Percentiles rank a stretch among this genome's conserved stretches.
Conservation (phyloP, 2,888 invertebrate species). For the Dermolepida albohirtum region DNA sequence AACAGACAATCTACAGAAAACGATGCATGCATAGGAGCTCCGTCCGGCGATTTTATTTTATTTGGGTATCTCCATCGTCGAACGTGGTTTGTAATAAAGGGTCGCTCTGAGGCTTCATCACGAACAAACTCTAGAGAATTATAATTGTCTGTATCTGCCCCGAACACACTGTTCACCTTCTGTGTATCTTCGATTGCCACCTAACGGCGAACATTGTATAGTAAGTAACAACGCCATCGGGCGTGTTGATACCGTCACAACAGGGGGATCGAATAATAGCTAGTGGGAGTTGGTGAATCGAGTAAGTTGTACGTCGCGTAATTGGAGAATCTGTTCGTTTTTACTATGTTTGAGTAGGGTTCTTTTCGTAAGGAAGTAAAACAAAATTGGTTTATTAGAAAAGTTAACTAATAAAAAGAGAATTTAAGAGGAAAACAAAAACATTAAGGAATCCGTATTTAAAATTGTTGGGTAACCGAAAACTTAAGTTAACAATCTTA, state of each 20-base stretch:
- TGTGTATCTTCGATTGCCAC: not conserved
- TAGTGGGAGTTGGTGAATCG: not conserved
- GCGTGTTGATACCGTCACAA: not conserved
- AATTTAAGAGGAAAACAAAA: too few species aligned
- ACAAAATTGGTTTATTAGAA: not conserved
- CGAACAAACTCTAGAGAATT: not conserved
- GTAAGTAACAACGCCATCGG: conserved; percentile 2
- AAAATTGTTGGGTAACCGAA: too few species aligned
- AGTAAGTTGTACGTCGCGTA: conserved; percentile 5
- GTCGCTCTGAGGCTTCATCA: conserved; percentile 10
- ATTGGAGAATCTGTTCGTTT: conserved; percentile 19
- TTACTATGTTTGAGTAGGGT: not conserved
- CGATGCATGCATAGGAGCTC: not conserved
- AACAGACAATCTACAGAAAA: not conserved
- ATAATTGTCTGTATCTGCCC: not conserved
- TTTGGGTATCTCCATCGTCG: not conserved
- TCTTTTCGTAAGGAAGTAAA: conserved; percentile 4
- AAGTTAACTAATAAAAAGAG: too few species aligned
- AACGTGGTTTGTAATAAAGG: conserved; percentile 7
- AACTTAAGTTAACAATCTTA: too few species aligned
- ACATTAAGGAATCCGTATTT: too few species aligned
- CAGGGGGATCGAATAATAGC: conserved; percentile 9
- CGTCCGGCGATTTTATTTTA: not conserved
- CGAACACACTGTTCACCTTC: not conserved
- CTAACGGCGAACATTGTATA: not conserved